Conservation (phyloP, 2,113 vertebrate species). For the Hippocampus barbouri region DNA sequence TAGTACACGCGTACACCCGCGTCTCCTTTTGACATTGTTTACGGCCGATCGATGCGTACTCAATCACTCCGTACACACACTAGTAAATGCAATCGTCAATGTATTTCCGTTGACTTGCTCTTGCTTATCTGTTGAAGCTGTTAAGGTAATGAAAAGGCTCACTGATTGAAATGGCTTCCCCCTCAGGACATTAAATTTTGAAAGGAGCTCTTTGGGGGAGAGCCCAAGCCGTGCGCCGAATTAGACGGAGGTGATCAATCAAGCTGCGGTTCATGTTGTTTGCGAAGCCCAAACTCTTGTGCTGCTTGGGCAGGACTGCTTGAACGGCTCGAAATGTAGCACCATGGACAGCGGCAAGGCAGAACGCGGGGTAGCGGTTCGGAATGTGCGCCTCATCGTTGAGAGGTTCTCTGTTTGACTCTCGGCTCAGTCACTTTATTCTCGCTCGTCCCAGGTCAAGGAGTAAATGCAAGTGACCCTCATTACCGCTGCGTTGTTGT, state of each 20-base stretch:
- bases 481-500: too few species aligned
- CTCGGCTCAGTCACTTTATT: too few species aligned
- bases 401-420: too few species aligned
- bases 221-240: conserved; percentile 21
- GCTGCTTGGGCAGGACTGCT: conserved; percentile 8
- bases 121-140: conserved; percentile 21
- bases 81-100: conserved; percentile 22
- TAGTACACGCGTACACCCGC: not conserved
- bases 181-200: conserved; percentile 20
- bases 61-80: conserved; percentile 25
- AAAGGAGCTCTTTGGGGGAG: conserved; percentile 15
- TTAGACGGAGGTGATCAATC: conserved; percentile 42
- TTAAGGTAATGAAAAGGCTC: conserved; percentile 31
- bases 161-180: conserved; percentile 20
- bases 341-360: conserved; percentile 48
- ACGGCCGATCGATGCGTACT: conserved; percentile 19
- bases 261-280: conserved; percentile 23
- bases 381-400: too few species aligned
- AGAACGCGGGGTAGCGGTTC: not conserved
- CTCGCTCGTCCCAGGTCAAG: too few species aligned
- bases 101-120: conserved; percentile 19
- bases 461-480: too few species aligned
- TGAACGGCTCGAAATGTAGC: conserved; percentile 28
- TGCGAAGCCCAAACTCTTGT: conserved; percentile 24
- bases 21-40: conserved; percentile 11